These are phyloP conservation scores for Andricus quercusramuli DNA, from an alignment of 2,888 invertebrate genomes.

Conservation along the genomic window DNA sequence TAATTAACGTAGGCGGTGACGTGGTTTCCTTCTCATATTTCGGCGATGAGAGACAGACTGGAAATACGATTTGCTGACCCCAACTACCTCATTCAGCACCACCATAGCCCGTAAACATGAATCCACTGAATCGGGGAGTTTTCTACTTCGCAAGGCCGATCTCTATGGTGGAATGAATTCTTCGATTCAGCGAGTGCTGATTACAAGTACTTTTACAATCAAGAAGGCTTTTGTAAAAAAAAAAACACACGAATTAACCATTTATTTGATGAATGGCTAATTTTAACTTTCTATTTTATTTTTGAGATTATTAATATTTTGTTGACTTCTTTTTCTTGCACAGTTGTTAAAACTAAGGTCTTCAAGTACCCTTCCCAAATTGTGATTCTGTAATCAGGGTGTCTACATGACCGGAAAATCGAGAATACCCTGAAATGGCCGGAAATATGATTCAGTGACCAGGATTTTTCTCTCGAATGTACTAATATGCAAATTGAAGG, in stretches of 20 bases:
- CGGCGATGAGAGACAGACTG: constrained; percentile 78
- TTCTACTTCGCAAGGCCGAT: constrained; percentile 15
- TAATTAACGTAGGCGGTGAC: constrained; percentile 97
- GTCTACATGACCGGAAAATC: no score
- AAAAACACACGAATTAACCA: neutral
- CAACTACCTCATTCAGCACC: constrained; percentile 75
- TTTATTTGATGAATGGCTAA: neutral
- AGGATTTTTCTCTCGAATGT: no score
- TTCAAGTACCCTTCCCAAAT: neutral
- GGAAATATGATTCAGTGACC: no score
- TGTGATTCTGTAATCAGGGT: neutral
- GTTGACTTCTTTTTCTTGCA: no score
- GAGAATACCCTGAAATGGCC: no score
- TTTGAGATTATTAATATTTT: no score
- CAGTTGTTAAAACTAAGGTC: no score
- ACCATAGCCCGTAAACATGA: constrained; percentile 61
- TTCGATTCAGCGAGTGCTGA: neutral
- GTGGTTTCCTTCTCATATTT: constrained; percentile 91
- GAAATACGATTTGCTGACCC: constrained; percentile 72
- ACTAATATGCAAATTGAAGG: no score
- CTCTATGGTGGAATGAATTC: constrained; percentile 14
- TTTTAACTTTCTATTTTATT: neutral
- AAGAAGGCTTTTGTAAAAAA: neutral
- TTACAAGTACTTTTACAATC: neutral
- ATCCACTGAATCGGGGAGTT: constrained; percentile 7